Conservation (phyloP, 23 tunicate genomes). For the Styela plicata region DNA sequence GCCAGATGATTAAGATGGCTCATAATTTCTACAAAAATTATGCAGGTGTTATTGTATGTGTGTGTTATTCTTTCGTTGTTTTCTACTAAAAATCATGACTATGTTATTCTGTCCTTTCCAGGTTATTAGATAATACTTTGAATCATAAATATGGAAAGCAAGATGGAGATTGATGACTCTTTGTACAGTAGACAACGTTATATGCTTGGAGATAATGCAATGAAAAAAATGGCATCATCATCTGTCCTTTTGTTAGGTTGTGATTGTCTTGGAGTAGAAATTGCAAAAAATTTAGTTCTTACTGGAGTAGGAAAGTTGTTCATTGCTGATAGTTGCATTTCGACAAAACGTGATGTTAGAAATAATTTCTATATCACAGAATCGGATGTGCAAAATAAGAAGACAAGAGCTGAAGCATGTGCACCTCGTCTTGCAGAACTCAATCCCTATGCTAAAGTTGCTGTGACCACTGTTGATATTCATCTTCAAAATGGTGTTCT, state of each 20-base stretch:
- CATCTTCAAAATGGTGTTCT: not conserved
- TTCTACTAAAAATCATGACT: too few species aligned
- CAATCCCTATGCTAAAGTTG: constrained; percentile 17
- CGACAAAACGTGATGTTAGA: not conserved
- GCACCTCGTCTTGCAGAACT: constrained; percentile 19
- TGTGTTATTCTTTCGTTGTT: too few species aligned
- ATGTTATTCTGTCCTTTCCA: too few species aligned
- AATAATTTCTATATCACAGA: constrained; percentile 17
- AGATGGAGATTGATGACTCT: constrained; percentile 29
- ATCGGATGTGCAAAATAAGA: not conserved
- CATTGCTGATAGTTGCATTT: constrained; percentile 2
- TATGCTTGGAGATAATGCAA: constrained; percentile 31
- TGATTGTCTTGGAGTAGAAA: constrained; percentile 25
- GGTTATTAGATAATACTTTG: too few species aligned
- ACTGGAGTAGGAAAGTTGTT: constrained; percentile 12
- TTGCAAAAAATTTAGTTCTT: constrained; percentile 22
- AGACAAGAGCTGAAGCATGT: constrained; percentile 9
- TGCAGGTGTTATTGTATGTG: too few species aligned
- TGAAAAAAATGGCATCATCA: constrained; percentile 27
- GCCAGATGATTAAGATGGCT: too few species aligned
- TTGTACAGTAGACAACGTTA: constrained; percentile 26
- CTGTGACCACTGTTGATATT: constrained; percentile 2
- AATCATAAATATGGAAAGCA: not conserved
- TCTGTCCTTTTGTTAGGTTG: constrained; percentile 20
- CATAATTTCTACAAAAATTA: too few species aligned